Base-by-base conservation (phyloP, 2,888 invertebrate species). In the Augochlorella aurata region DNA sequence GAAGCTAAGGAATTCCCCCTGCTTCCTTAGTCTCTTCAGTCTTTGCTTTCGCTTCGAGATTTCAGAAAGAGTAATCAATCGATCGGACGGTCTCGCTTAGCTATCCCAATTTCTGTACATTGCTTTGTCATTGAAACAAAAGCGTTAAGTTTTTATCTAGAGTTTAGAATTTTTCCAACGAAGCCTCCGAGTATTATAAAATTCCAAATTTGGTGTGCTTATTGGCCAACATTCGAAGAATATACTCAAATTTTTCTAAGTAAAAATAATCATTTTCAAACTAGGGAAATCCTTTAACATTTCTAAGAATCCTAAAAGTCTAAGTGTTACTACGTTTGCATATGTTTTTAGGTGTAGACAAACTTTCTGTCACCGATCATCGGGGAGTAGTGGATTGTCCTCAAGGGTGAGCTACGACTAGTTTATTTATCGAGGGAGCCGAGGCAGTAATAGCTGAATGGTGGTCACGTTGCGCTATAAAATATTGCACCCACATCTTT, bases 1-100 rank as follows among this genome's bases (percentile, higher is more conserved):
- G 63, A 58, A 71, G 68, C 70, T 70, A 58, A 74, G 78, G 82
- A 83, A 82, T 77, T 81, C 77, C 50, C 21, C 61, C 73, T 65
- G 54, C 65, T 71, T 69, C 72, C 69, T 58, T 50, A 49, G n/a
- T 49, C 24, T 49, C 18, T 61, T 9, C 45, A 24, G 14, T 47
- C 67, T 24, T 29, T 49, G 24, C 67, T 49, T 29, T 29, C 29
- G 14, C 29, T 24, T 16, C 18, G 29, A 14, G 29, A 61, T 7
- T 9, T 61, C 29, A 24, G 18, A 29, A 61, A 61, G 24, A 8
- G 29, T 8, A 8, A 61, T 29, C 16, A 16, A 61, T 29, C 29
- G 29, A 61, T 61, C 29, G 2, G 0, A 16, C 18, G 8, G 61
- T 24, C 4, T 24, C 24, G 14, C 58, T 1, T 5, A 21, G 5